Conservation (phyloP, 1,140 invertebrate species). For the Saccostrea glomerata region DNA sequence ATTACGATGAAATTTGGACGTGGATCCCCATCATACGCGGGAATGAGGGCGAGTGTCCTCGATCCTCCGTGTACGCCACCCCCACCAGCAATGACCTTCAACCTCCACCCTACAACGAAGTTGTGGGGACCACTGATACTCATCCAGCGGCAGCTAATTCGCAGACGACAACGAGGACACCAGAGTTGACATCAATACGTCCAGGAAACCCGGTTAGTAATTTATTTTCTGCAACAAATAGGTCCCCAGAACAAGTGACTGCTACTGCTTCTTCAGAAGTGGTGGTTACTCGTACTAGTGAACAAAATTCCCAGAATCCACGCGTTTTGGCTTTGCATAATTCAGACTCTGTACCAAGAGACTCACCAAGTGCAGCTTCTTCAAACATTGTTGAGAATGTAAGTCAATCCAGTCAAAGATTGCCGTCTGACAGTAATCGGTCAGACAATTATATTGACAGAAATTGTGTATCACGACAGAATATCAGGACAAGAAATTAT, state of each 20-base stretch:
- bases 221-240: constrained; percentile 12
- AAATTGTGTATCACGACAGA: background rate
- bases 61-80: constrained; percentile 33
- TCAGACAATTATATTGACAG: background rate
- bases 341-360: background rate
- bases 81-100: constrained; percentile 45
- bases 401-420: background rate
- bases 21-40: constrained; percentile 58
- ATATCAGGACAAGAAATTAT: background rate
- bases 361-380: background rate
- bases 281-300: background rate
- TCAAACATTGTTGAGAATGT: background rate
- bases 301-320: background rate
- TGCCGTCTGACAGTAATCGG: background rate
- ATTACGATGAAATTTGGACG: constrained; percentile 59
- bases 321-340: background rate
- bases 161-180: background rate
- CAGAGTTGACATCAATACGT: background rate
- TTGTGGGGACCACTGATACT: constrained; percentile 43
- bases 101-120: constrained; percentile 55
- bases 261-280: background rate
- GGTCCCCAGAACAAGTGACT: background rate
- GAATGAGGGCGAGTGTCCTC: constrained; percentile 37
- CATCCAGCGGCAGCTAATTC: constrained; percentile 14
- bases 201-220: constrained; percentile 53